Conservation (phyloP, 2,113 vertebrate species). For the Leuciscus idus region DNA sequence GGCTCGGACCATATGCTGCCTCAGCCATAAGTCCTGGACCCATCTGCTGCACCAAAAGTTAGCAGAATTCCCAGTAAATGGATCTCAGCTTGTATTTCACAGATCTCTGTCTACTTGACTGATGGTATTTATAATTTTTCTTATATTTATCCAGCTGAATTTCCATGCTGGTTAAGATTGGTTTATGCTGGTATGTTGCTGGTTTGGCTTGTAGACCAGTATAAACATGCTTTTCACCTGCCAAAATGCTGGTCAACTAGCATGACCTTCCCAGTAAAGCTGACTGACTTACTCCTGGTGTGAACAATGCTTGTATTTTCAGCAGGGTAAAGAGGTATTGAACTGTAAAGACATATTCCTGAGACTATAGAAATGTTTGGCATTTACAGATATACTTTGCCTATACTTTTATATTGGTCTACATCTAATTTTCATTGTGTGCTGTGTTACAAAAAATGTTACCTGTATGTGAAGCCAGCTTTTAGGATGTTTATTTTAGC, state of each 20-base stretch:
- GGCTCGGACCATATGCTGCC: slow-evolving; percentile 24
- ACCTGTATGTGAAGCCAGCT: neutral
- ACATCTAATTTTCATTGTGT: neutral
- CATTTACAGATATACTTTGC: neutral
- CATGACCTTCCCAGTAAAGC: neutral
- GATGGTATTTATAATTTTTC: neutral
- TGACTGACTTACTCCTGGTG: neutral
- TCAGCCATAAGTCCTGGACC: neutral
- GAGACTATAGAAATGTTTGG: too few relatives aligned
- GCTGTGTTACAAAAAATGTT: neutral
- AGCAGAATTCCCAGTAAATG: slow-evolving; percentile 22
- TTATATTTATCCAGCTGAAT: neutral
- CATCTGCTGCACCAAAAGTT: slow-evolving; percentile 18
- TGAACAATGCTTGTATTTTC: too few relatives aligned
- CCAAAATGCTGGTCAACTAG: neutral
- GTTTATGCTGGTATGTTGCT: neutral
- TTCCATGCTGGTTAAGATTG: neutral
- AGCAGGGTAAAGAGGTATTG: too few relatives aligned
- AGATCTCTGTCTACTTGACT: neutral
- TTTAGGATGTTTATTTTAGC: neutral
- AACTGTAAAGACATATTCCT: neutral
- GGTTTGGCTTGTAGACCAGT: neutral
- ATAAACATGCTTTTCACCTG: neutral
- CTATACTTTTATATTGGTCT: neutral
- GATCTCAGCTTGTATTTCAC: slow-evolving; percentile 14